A percentile compares a stretch with the other conserved stretches of the same genome.
phyloP scores from a whole-genome alignment of 2,888 invertebrate species.

The Drymonia ruficornis region DNA sequence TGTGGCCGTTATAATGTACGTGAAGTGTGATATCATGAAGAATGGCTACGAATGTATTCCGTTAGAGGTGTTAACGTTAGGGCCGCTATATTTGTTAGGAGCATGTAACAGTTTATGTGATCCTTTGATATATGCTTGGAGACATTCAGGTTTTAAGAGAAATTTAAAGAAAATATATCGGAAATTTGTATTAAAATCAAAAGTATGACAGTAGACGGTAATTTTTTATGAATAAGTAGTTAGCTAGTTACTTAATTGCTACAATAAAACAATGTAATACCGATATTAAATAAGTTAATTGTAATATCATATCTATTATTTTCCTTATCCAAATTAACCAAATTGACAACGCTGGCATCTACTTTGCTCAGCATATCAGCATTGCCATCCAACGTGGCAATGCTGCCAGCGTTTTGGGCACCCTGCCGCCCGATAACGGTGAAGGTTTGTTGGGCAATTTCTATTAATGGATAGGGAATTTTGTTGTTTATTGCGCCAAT shows the following conservation, averaged over 20 bases:
- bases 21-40: conserved; percentile 69
- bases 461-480: too few relatives aligned
- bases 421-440: too few relatives aligned
- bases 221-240: background rate
- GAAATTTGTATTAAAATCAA: conserved; percentile 47
- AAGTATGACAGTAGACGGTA: conserved; percentile 17
- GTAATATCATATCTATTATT: too few relatives aligned
- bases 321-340: too few relatives aligned
- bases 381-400: too few relatives aligned
- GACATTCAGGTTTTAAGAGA: conserved; percentile 85
- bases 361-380: too few relatives aligned
- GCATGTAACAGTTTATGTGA: conserved; percentile 83
- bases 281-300: too few relatives aligned
- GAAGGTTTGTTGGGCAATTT: too few relatives aligned
- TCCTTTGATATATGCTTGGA: conserved; percentile 87
- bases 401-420: too few relatives aligned
- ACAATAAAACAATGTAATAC: too few relatives aligned
- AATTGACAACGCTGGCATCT: too few relatives aligned
- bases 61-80: conserved; percentile 79
- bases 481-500: too few relatives aligned
- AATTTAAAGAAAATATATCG: conserved; percentile 67
- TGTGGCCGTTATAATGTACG: conserved; percentile 78
- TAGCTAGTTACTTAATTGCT: background rate
- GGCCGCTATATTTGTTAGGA: conserved; percentile 84
- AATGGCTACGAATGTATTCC: conserved; percentile 73